Evolutionary conservation across 2,113 vertebrate species (phyloP).

Genomic region (Tichodroma muraria): DNA sequence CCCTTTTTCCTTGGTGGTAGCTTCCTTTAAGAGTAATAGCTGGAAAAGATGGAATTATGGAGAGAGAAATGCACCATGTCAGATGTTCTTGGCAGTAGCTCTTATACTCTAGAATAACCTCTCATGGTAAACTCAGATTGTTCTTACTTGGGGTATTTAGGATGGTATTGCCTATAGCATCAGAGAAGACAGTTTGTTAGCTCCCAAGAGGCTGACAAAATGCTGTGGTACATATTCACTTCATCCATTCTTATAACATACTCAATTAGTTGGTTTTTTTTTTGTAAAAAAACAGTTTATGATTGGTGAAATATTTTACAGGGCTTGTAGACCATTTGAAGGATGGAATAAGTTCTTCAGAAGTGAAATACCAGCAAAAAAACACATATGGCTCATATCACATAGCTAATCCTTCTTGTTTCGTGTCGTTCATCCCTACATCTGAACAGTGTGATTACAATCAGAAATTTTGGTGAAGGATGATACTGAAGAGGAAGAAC

Average conservation of each 20-base stretch:
- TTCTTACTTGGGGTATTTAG: not conserved
- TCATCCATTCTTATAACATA: not conserved
- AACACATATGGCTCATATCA: not conserved
- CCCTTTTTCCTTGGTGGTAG: not conserved
- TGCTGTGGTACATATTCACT: not conserved
- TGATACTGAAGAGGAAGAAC: not conserved
- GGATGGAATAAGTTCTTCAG: not conserved
- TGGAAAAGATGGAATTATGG: not conserved
- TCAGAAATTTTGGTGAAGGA: not conserved
- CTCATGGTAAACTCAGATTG: not conserved
- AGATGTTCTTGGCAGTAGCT: not conserved
- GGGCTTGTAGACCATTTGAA: not conserved
- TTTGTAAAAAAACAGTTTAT: not conserved
- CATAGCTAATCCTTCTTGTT: not conserved
- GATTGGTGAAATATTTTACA: not conserved
- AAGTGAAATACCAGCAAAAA: not conserved
- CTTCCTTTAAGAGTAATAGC: not conserved
- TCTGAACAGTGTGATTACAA: not conserved
- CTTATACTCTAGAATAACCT: not conserved
- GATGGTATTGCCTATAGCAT: not conserved
- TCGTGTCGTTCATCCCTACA: not conserved
- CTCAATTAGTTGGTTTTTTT: not conserved
- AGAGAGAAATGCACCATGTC: not conserved
- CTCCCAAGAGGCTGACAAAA: not conserved
- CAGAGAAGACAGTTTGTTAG: not conserved